Percentiles rank a stretch among this genome's conserved stretches.
phyloP scores from a whole-genome alignment of 2,888 invertebrate genomes.

The Chloromyia formosa region DNA sequence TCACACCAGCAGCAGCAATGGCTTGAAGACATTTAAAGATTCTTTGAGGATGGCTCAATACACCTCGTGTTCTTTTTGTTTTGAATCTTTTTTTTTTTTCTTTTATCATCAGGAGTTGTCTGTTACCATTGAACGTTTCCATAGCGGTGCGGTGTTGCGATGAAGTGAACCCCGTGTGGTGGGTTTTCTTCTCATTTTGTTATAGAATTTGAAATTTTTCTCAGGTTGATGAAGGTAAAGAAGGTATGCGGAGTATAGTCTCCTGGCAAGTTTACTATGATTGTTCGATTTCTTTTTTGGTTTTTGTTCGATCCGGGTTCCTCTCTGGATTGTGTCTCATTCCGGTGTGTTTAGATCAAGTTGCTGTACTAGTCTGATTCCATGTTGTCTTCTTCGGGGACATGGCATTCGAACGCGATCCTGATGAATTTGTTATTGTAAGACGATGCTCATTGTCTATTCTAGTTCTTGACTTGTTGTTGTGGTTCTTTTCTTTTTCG shows the following conservation, averaged over 20 bases:
- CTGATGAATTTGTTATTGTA: neutral
- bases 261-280: neutral
- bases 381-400: neutral
- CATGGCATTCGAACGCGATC: neutral
- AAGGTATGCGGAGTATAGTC: neutral
- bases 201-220: constrained; percentile 3
- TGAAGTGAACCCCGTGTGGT: neutral
- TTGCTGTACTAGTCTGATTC: neutral
- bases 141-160: too few relatives aligned
- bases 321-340: neutral
- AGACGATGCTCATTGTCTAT: neutral
- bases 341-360: neutral
- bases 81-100: neutral
- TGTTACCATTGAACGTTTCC: neutral
- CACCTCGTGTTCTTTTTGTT: neutral
- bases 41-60: neutral
- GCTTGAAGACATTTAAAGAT: neutral
- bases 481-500: too few relatives aligned
- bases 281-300: neutral
- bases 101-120: neutral
- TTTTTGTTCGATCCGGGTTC: too few relatives aligned
- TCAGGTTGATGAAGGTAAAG: constrained; percentile 1
- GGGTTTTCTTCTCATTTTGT: neutral
- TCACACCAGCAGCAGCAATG: neutral
- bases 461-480: neutral